These are phyloP conservation scores for Planiliza haematocheilus DNA, from an alignment of 2,113 vertebrate genomes.

Conservation along the genomic window DNA sequence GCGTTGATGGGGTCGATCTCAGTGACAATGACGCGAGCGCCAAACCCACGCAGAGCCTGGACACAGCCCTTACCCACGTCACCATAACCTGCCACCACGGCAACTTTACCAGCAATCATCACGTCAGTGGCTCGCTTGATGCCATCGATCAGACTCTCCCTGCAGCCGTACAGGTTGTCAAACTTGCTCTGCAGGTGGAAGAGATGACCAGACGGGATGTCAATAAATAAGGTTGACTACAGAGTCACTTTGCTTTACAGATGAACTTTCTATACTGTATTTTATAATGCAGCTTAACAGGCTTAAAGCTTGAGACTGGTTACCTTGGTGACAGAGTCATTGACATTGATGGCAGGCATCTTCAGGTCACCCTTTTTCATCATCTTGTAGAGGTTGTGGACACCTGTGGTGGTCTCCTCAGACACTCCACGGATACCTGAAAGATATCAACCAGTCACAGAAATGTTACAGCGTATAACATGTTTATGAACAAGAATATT, in stretches of 20 bases:
- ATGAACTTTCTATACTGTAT: no score
- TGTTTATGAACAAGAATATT: no score
- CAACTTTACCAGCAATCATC: constrained; percentile 98
- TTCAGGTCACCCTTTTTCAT: constrained; percentile 90
- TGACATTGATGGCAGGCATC: constrained; percentile 96
- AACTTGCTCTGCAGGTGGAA: constrained; percentile 90
- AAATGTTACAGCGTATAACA: no score
- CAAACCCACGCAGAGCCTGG: constrained; percentile 93
- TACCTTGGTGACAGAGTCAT: constrained; percentile 99
- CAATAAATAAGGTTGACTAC: no score
- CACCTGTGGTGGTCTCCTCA: constrained; percentile 97
- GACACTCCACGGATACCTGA: constrained; percentile 94
- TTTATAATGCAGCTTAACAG: neutral
- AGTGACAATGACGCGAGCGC: constrained; percentile 95
- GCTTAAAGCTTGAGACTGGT: neutral
- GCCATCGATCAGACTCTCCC: constrained; percentile 97
- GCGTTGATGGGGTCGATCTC: constrained; percentile 98
- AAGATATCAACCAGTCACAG: neutral
- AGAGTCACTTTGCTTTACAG: no score
- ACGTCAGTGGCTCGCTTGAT: constrained; percentile 98
- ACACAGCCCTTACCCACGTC: constrained; percentile 98
- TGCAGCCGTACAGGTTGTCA: constrained; percentile 98
- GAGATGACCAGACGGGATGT: neutral
- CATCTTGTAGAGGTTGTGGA: constrained; percentile 99
- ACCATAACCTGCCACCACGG: constrained; percentile 94